Conservation (phyloP, 2,113 vertebrate species). For the Amphilophus citrinellus region DNA sequence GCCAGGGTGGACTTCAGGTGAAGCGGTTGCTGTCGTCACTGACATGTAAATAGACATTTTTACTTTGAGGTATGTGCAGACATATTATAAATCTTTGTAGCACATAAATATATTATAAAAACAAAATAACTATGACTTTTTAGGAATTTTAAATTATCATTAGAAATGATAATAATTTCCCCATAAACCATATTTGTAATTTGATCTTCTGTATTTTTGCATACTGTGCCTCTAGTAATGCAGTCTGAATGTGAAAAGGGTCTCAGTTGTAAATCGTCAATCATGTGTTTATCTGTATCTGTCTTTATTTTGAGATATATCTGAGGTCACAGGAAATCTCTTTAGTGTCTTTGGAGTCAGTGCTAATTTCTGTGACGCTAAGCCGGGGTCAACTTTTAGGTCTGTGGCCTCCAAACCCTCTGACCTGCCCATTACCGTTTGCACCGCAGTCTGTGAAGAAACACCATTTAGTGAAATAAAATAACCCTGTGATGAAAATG, state of each 20-base stretch:
- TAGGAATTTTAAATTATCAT: background rate
- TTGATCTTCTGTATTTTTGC: background rate
- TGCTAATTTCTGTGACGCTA: conserved; percentile 63
- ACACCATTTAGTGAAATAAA: background rate
- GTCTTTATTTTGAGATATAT: conserved; percentile 30
- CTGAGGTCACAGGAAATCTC: conserved; percentile 70
- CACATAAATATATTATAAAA: background rate
- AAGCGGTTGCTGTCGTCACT: background rate
- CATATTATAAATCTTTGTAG: background rate
- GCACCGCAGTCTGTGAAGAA: background rate
- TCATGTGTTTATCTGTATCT: conserved; percentile 28
- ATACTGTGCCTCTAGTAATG: background rate
- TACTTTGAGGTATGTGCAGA: background rate
- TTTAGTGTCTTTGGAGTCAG: conserved; percentile 61
- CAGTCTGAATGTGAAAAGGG: background rate
- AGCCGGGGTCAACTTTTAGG: conserved; percentile 33
- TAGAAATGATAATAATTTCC: background rate
- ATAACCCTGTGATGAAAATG: background rate
- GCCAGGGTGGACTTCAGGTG: background rate
- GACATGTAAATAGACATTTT: background rate
- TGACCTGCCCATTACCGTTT: background rate
- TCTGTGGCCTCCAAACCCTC: background rate
- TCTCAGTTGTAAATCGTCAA: conserved; percentile 16
- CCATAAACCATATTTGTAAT: background rate
- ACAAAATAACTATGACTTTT: background rate